Base-by-base conservation (phyloP, 2,113 vertebrate genomes). In the Ramphastos sulfuratus region DNA sequence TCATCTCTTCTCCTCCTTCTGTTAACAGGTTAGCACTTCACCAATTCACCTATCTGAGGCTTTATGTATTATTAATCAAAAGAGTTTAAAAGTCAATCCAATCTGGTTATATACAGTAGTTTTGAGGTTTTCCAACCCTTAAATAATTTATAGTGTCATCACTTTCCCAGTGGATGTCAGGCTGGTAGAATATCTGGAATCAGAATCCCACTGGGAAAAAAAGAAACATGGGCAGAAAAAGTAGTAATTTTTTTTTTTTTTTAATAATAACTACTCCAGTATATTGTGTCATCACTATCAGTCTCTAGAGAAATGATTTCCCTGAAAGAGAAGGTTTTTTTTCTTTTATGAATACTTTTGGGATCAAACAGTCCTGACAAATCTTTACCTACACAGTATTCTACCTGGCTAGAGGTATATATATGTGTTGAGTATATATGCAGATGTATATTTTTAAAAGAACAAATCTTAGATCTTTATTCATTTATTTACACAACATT, bases 11-110 rank as follows among this genome's bases (percentile, higher is more conserved):
- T 92, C 44, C 85, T 96, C 74, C 93, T 96, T 97, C 97, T 97
- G 96, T 96, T 97, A 97, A 94, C 95, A 96, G 96, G 97, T 97
- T 96, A 97, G 96, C 21, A 39, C 89, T 97, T 86, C 17, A 95
- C 95, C 96, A 95, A 97, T 97, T 93, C 98, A 97, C 95, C 96
- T 95, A 94, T 91, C 96, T 95, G 76, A 93, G 33, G 63, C 74
- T 92, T 94, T 81, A 98, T 98, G 96, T 96, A 97, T 98, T 97
- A 98, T 98, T 98, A 97, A 98, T 97, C 97, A 98, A 97, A 98
- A 97, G 96, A 97, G 97, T 97, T 98, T 96, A 98, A 97, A 98
- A 98, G 97, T 97, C 97, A 98, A 97, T 98, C 97, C 97, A 98
- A 97, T 98, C 97, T 97, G 95, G 97, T 96, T 97, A 97, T 97